Evolutionary conservation across 2,797 vertebrate species (phyloP).

Genomic region (Sebastes reedi): DNA sequence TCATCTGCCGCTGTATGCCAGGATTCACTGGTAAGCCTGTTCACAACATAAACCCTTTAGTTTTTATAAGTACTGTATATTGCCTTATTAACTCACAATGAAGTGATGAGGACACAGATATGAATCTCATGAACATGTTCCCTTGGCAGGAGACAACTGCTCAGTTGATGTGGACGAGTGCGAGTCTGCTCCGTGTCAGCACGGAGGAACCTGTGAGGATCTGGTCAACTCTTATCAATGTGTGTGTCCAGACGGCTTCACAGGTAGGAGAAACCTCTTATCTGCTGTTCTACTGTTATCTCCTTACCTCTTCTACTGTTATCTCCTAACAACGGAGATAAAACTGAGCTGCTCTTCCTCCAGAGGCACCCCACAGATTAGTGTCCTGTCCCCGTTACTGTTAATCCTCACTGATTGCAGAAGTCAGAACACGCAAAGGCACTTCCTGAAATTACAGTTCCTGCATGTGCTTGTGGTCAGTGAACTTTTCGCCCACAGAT

Average conservation of each 20-base stretch:
- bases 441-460: not conserved
- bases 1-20: slow-evolving; percentile 87
- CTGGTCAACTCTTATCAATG: slow-evolving; percentile 87
- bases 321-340: too few species aligned
- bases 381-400: not conserved
- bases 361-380: not conserved
- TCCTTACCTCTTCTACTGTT: not conserved
- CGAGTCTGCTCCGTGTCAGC: slow-evolving; percentile 85
- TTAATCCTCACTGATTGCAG: not conserved
- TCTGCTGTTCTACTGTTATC: slow-evolving; percentile 20
- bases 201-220: slow-evolving; percentile 88
- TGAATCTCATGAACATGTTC: not conserved
- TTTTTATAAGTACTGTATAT: not conserved
- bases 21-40: slow-evolving; percentile 88
- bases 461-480: not conserved
- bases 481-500: not conserved
- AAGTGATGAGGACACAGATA: not conserved
- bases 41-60: not conserved
- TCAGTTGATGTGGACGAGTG: slow-evolving; percentile 89
- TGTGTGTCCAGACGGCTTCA: slow-evolving; percentile 86
- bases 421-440: not conserved
- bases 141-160: slow-evolving; percentile 87
- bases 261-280: slow-evolving; percentile 81
- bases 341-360: not conserved
- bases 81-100: not conserved